These are phyloP conservation scores for Varecia variegata DNA, from an alignment of 2,797 vertebrate genomes.

Conservation along the genomic window DNA sequence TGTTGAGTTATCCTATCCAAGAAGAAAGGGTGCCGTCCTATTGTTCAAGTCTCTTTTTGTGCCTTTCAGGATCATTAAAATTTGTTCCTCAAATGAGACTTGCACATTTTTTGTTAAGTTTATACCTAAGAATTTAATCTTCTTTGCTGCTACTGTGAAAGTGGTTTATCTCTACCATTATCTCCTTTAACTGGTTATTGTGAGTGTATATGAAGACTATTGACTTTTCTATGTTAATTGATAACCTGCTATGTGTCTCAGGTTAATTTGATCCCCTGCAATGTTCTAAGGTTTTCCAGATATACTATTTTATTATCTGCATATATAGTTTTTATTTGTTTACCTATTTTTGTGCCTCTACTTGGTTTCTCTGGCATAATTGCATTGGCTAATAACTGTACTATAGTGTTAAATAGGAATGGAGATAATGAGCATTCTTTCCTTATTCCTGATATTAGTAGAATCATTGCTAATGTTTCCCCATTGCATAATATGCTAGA, in stretches of 20 bases:
- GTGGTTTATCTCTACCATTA: not conserved
- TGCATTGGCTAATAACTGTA: not conserved
- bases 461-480: not conserved
- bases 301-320: not conserved
- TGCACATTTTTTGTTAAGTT: not conserved
- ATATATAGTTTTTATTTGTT: not conserved
- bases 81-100: not conserved
- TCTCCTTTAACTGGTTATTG: not conserved
- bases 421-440: not conserved
- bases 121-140: not conserved
- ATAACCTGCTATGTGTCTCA: not conserved
- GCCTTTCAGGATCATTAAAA: not conserved
- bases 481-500: not conserved
- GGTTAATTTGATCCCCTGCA: not conserved
- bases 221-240: not conserved
- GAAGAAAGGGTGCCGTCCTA: not conserved
- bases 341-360: not conserved
- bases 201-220: not conserved
- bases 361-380: not conserved
- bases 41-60: not conserved
- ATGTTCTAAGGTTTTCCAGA: not conserved
- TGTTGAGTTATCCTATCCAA: not conserved
- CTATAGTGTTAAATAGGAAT: not conserved
- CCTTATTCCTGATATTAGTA: not conserved
- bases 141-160: not conserved